Percentiles rank a stretch among this genome's conserved stretches.
Conservation (phyloP, 2,797 vertebrate genomes). For the Gallinago nigripennis region DNA sequence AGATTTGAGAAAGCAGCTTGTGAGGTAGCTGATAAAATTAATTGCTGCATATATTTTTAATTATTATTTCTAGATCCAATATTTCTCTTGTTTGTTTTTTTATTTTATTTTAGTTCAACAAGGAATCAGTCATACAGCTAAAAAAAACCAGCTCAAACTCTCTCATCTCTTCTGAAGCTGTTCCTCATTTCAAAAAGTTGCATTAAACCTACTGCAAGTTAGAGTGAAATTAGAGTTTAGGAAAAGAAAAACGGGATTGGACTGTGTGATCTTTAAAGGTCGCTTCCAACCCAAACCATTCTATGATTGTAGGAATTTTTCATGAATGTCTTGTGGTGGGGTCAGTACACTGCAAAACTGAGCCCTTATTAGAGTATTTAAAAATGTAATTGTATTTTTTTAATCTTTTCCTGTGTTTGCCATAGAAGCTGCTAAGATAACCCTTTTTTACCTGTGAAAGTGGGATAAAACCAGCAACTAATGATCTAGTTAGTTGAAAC, state of each 20-base stretch:
- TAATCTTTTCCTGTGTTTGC: background rate
- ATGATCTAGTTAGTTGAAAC: background rate
- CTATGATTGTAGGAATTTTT: background rate
- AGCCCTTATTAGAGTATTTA: background rate
- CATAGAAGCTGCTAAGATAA: background rate
- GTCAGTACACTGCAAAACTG: background rate
- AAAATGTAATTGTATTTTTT: background rate
- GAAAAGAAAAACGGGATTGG: background rate
- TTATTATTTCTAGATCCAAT: background rate
- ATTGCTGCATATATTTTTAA: background rate
- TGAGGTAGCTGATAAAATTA: background rate
- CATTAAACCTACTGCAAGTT: background rate
- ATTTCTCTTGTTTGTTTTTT: background rate
- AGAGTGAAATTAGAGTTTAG: background rate
- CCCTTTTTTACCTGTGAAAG: background rate
- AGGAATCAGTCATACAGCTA: background rate
- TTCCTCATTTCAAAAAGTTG: background rate
- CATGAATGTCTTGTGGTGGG: background rate
- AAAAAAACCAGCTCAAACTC: background rate
- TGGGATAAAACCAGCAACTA: background rate
- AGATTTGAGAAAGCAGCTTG: background rate
- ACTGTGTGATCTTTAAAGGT: background rate
- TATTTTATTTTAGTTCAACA: background rate
- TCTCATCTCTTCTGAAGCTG: background rate
- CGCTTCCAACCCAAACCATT: background rate